Base-by-base conservation (phyloP, 2,113 vertebrate species). In the Ammodytes dubius region DNA sequence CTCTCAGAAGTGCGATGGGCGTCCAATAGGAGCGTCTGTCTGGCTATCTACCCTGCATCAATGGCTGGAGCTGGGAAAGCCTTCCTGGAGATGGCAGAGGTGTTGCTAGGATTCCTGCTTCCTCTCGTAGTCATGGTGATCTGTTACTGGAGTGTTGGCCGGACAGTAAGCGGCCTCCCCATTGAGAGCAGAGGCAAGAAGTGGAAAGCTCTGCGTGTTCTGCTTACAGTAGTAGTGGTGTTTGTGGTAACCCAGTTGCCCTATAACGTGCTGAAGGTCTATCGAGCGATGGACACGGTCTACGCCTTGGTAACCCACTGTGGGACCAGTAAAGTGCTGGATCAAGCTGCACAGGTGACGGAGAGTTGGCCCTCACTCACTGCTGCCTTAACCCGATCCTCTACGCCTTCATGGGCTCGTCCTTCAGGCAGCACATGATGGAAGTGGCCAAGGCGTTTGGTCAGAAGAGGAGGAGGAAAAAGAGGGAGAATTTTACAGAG, bases 331-430 rank as follows among this genome's bases (percentile, higher is more conserved):
- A 98, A 97, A 87, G 93, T 84, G 40, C 87, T 97, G 83, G 98
- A 98, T 0, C 71, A 95, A 1, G 96, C 94, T 0, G 92, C 95
- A 37, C 97, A 97, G 77, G 84, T 99, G 88, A 97, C 96, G 0
- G 96, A 96, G 89, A 96, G 95, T 88, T 99, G 0, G 98, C 98
- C 1, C 87, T 99, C 61, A 96, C 93, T 27, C 97, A 99, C 82
- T 95, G 96, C 86, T 99, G 97, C 91, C 94, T 99, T 71, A 99
- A 99, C 91, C 98, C 98, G 0, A 67, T 99, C 83, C 93, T 99
- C 3, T 99, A 99, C 0, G 81, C 93, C 67, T 97, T 97, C 3
- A 84, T 98, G 77, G 97, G 98, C 0, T 92, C 95, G 0, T 97
- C 97, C 47, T 97, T 99, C 83, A 96, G 95, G 93, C 95, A 87